Evolutionary conservation across 2,113 vertebrate species (phyloP).

Genomic region (Dasypus novemcinctus): DNA sequence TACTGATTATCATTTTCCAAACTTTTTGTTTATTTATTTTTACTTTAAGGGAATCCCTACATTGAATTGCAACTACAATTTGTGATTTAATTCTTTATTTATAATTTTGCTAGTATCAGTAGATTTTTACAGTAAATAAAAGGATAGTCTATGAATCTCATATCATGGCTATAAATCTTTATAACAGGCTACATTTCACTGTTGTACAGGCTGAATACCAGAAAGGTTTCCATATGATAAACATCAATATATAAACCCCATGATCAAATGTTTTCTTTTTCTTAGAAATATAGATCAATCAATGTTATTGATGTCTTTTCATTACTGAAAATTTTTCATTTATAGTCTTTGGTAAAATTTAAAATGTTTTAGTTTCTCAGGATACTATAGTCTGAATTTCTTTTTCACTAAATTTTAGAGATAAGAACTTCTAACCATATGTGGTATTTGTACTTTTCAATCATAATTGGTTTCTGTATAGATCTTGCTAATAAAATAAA

Average conservation of each 20-base stretch:
- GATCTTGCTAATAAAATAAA: not conserved
- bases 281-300: slow-evolving; percentile 82
- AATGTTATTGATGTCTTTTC: slow-evolving; percentile 79
- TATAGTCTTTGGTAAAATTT: slow-evolving; percentile 72
- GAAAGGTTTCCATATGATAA: slow-evolving; percentile 65
- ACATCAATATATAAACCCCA: slow-evolving; percentile 79
- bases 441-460: not conserved
- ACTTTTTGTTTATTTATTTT: slow-evolving; percentile 5
- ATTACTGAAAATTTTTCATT: slow-evolving; percentile 76
- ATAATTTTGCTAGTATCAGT: slow-evolving; percentile 72
- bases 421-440: not conserved
- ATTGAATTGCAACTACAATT: slow-evolving; percentile 48
- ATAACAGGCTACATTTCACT: slow-evolving; percentile 73
- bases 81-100: slow-evolving; percentile 78
- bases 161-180: slow-evolving; percentile 79
- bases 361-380: slow-evolving; percentile 46
- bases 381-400: not conserved
- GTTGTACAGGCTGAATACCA: slow-evolving; percentile 63
- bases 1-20: not conserved
- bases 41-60: slow-evolving; percentile 11
- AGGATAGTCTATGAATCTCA: slow-evolving; percentile 74
- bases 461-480: not conserved
- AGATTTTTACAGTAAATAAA: slow-evolving; percentile 80
- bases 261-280: slow-evolving; percentile 78
- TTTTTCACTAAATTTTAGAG: slow-evolving; percentile 29